Evolutionary conservation across 2,797 vertebrate species (phyloP).

Genomic region (Macropus fuliginosus): DNA sequence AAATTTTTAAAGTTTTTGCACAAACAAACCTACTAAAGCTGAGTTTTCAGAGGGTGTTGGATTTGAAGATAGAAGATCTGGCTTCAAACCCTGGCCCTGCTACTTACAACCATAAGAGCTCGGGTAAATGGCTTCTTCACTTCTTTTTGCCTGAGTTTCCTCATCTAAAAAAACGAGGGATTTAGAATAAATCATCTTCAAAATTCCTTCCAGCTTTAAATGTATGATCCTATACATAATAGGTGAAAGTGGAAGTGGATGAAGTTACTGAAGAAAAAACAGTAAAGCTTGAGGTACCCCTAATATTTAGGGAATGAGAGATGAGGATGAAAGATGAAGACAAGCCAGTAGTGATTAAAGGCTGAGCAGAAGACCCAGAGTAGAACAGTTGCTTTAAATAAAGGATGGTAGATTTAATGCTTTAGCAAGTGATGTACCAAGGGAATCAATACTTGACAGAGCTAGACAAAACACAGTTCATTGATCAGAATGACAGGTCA

Average conservation of each 20-base stretch:
- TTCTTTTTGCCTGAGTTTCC: neutral
- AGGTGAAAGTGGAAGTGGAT: neutral
- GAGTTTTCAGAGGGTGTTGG: neutral
- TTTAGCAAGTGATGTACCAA: neutral
- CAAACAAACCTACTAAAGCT: neutral
- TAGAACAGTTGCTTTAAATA: neutral
- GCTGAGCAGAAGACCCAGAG: neutral
- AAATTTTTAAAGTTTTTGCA: neutral
- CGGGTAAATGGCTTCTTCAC: neutral
- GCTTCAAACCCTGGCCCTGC: neutral
- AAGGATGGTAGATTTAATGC: neutral
- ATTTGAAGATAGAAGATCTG: neutral
- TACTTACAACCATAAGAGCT: neutral
- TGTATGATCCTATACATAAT: neutral
- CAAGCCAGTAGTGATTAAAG: neutral
- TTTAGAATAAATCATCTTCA: neutral
- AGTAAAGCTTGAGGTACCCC: neutral
- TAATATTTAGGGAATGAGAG: neutral
- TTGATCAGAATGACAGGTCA: neutral
- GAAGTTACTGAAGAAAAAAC: conserved; percentile 1
- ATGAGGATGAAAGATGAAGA: neutral
- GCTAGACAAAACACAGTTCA: neutral
- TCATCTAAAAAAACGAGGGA: neutral
- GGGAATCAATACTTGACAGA: neutral
- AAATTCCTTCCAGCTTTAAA: neutral